Evolutionary conservation across 2,888 invertebrate genomes (phyloP), one percentile per base, ranked within the genome.

Genomic region (Cheilosia variabilis): DNA sequence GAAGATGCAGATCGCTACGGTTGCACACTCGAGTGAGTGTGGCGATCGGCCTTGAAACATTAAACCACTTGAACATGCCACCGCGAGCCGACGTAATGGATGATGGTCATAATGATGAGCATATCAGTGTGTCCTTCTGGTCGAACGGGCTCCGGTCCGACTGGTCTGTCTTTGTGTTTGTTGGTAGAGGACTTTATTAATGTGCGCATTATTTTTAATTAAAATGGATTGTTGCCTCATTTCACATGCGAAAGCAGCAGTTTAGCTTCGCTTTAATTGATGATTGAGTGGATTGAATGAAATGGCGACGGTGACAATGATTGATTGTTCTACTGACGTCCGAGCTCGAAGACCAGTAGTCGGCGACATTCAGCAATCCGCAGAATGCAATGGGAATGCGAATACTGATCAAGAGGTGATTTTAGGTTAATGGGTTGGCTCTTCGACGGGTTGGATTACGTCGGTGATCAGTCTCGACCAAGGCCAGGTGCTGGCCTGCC

Each of bases 31-130:
- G 53, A 55, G 43, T 60, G 68, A 76, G 24, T 55, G 58, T 72
- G 60, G 24, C 72, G 19, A 37, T 19, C 63, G 75, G 79, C 83
- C 83, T 79, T 84, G 75, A 75, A 75, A 75, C 75, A 73, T 55
- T 72, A 77, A 77, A 73, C 72, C 66, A 65, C 58, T 78, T 62
- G 68, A 68, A 73, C 50, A 34, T 45, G 37, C 73, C 68, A 53
- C 62, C 47, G 63, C 34, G 57, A 72, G 34, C 13, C 53, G 53
- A 62, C 63, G 68, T 69, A 69, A 84, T 75, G 69, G 68, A 65
- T 84, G 83, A 78, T 78, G 60, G 57, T 24, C 66, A 45, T 77
- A 50, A 75, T 15, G 75, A 77, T 77, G 76, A 68, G 76, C 69
- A 65, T 73, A 47, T 62, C 53, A 27, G 55, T 41, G 50, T 77